Base-by-base conservation (phyloP, 2,797 vertebrate species). In the Hozukius guyotensis region DNA sequence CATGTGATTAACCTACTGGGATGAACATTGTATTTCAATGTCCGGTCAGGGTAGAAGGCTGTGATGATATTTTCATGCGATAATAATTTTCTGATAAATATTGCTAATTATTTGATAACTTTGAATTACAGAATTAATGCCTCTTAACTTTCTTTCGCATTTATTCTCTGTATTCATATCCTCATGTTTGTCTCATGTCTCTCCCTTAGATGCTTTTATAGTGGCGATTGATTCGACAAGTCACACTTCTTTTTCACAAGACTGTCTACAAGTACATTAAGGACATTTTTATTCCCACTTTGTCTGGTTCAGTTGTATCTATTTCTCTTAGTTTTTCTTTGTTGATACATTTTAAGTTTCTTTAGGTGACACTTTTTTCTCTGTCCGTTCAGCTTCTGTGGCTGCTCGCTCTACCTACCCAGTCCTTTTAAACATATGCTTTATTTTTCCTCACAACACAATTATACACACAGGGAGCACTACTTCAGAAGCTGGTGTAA, bases 401-500 rank as follows among this genome's bases (percentile, higher is more conserved):
- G 24, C 62, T 34, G 49, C 36, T 70, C 65, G 16, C 14, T 3
- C n/a, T 10, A 27, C 29, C 20, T 29, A 11, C 6, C 24, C 38
- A 20, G 25, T 57, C 14, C 14, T 27, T 29, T 14, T 24, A 36
- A 29, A 62, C 16, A 32, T 57, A 6, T 8, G 61, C 7, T 22
- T 69, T 27, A 32, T 57, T 36, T 42, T 63, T 10, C 27, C 27
- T 20, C 2, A 18, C n/a, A 12, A 49, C 10, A 0, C 8, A 67
- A 24, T 55, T 52, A 12, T 65, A 66, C 56, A 78, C 61, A 67
- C 11, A 49, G 42, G 3, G 6, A 55, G 16, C 32, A 52, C 60
- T 34, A 20, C 53, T 72, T 27, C 57, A 78, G 78, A 42, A 71
- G 80, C 72, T 72, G 77, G 74, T 83, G 77, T 53, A 57, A 46